These are phyloP conservation scores for Cynaeus angustus DNA, from an alignment of 2,888 invertebrate genomes.

Conservation along the genomic window DNA sequence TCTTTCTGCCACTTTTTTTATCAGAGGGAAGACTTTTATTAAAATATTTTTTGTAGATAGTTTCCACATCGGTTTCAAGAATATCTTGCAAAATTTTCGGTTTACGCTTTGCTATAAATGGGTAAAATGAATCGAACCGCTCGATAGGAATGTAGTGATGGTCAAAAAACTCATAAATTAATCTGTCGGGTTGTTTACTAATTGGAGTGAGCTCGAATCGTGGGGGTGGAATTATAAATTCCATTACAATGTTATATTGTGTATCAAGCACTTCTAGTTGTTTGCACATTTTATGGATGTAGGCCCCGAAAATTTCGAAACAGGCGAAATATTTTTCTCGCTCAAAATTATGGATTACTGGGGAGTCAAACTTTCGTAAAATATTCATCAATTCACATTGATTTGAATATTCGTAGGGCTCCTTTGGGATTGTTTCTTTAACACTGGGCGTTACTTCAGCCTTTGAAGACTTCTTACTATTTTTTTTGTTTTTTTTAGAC, in stretches of 20 bases:
- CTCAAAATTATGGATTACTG: constrained; percentile 15
- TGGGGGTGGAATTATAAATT: constrained; percentile 7
- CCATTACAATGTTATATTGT: constrained; percentile 1
- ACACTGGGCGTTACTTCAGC: neutral
- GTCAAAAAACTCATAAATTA: constrained; percentile 40
- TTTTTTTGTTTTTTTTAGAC: constrained; percentile 22
- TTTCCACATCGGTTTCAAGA: constrained; percentile 17
- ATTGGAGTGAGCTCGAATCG: constrained; percentile 13
- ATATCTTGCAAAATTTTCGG: constrained; percentile 28
- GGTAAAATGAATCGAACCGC: neutral
- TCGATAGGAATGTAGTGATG: constrained; percentile 15
- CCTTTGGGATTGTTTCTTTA: constrained; percentile 7
- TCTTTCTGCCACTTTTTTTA: neutral
- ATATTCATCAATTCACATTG: constrained; percentile 8
- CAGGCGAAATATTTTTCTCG: constrained; percentile 32
- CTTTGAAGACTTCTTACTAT: neutral
- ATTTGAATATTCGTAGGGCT: constrained; percentile 27
- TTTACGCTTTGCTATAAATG: constrained; percentile 19
- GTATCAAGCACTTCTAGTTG: neutral
- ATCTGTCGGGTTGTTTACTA: constrained; percentile 5
- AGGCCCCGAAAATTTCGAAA: constrained; percentile 5
- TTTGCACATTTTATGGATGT: constrained; percentile 35
- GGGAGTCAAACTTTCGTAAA: constrained; percentile 24
- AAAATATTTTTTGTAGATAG: constrained; percentile 29
- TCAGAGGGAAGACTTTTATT: constrained; percentile 18